Conservation (phyloP, 1,140 invertebrate species). For the Macrocentrus cingulum region DNA sequence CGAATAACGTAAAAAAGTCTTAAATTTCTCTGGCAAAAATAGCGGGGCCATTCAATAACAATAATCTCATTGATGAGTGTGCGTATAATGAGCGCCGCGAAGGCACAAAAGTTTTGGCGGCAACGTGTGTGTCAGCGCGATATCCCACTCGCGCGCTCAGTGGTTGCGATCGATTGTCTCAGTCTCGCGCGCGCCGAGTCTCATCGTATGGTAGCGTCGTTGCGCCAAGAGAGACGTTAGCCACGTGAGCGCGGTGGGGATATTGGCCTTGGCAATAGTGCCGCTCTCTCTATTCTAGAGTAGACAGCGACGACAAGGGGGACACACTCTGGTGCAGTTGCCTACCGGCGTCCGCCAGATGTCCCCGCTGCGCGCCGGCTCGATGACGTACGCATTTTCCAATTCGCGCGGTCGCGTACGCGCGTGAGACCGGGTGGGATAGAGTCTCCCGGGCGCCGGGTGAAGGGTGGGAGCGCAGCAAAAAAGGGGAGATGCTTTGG, state of each 20-base stretch:
- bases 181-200: neutral
- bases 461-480: neutral
- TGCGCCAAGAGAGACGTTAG: slow-evolving; percentile 27
- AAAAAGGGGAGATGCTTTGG: slow-evolving; percentile 1
- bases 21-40: no score
- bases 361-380: slow-evolving; percentile 32
- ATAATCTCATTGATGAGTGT: no score
- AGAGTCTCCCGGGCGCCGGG: slow-evolving; percentile 19
- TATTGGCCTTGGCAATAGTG: slow-evolving; percentile 34
- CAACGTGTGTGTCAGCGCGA: neutral
- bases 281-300: neutral
- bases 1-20: no score
- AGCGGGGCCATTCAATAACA: no score
- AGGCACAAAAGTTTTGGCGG: neutral
- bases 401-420: slow-evolving; percentile 19
- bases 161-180: no score
- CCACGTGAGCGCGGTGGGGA: slow-evolving; percentile 30
- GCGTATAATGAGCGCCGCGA: no score
- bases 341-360: slow-evolving; percentile 44
- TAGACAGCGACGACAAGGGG: neutral
- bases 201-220: no score
- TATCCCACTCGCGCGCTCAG: no score
- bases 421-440: slow-evolving; percentile 20
- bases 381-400: slow-evolving; percentile 32
- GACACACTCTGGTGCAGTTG: slow-evolving; percentile 18